Percentiles rank a stretch among this genome's conserved stretches.
Conservation (phyloP, 2,888 invertebrate species). For the Chaetogeoica ovagalla region DNA sequence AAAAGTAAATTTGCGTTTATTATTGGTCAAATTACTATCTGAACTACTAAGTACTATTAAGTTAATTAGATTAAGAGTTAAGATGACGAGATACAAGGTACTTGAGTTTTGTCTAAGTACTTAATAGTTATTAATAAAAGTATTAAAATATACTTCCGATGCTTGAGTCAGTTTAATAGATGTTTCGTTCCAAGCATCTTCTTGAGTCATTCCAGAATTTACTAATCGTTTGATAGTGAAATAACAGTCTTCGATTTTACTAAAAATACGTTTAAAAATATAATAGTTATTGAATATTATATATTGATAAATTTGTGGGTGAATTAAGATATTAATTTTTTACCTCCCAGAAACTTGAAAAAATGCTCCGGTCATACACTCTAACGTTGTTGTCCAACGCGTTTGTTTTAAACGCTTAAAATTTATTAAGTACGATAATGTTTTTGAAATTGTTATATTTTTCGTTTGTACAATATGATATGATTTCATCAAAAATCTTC, state of each 20-base stretch:
- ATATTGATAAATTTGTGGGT: not conserved
- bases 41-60: too few species aligned
- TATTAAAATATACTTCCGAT: slow-evolving; percentile 68
- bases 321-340: not conserved
- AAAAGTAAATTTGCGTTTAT: too few species aligned
- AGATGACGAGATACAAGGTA: not conserved
- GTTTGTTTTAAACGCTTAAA: slow-evolving; percentile 57
- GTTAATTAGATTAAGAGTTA: not conserved
- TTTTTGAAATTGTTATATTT: slow-evolving; percentile 66
- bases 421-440: slow-evolving; percentile 70
- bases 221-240: slow-evolving; percentile 73
- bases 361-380: slow-evolving; percentile 66
- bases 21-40: too few species aligned
- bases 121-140: not conserved
- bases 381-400: slow-evolving; percentile 61
- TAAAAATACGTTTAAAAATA: slow-evolving; percentile 58
- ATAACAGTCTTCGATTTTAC: slow-evolving; percentile 73
- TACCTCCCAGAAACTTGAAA: slow-evolving; percentile 69
- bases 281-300: not conserved
- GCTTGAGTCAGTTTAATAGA: slow-evolving; percentile 81
- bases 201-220: slow-evolving; percentile 68
- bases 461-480: slow-evolving; percentile 71
- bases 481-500: slow-evolving; percentile 76
- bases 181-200: slow-evolving; percentile 86
- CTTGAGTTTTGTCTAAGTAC: not conserved